These are phyloP conservation scores for Sandelia bainsii DNA, from an alignment of 2,797 vertebrate genomes.

Conservation along the genomic window DNA sequence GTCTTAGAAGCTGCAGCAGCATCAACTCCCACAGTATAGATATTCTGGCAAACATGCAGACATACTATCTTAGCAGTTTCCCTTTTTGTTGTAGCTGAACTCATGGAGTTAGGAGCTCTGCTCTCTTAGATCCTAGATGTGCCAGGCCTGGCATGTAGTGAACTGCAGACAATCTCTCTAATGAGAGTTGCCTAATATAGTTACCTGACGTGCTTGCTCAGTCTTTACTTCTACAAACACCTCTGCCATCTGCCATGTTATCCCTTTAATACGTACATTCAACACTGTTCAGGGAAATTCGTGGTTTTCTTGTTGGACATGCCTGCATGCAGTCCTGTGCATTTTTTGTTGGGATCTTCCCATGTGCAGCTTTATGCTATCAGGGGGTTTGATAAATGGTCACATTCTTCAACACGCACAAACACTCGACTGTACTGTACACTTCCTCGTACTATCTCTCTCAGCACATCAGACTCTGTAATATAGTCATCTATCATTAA, in stretches of 20 bases:
- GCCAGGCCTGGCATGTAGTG: constrained; percentile 47
- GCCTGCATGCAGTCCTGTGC: constrained; percentile 30
- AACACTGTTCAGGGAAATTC: constrained; percentile 28
- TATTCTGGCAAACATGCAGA: constrained; percentile 56
- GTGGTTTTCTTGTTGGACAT: constrained; percentile 36
- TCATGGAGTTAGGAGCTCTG: constrained; percentile 55
- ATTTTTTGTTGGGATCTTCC: constrained; percentile 30
- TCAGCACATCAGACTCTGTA: constrained; percentile 61
- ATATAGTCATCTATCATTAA: constrained; percentile 77
- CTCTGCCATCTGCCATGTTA: constrained; percentile 53
- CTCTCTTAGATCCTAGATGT: constrained; percentile 49
- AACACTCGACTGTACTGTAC: constrained; percentile 56
- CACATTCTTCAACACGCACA: constrained; percentile 66
- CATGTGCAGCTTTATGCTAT: constrained; percentile 37
- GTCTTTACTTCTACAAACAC: constrained; percentile 63
- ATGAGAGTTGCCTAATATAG: constrained; percentile 74
- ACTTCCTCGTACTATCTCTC: constrained; percentile 59
- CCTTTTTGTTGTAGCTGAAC: constrained; percentile 58
- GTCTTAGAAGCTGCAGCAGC: constrained; percentile 64
- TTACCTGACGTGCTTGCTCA: constrained; percentile 63
- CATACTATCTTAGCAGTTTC: constrained; percentile 37
- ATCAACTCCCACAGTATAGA: constrained; percentile 71
- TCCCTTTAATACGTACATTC: constrained; percentile 29
- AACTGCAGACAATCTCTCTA: constrained; percentile 64
- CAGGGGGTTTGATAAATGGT: constrained; percentile 63